Evolutionary conservation across 2,888 invertebrate genomes (phyloP).

Genomic region (Pheosia tremula): DNA sequence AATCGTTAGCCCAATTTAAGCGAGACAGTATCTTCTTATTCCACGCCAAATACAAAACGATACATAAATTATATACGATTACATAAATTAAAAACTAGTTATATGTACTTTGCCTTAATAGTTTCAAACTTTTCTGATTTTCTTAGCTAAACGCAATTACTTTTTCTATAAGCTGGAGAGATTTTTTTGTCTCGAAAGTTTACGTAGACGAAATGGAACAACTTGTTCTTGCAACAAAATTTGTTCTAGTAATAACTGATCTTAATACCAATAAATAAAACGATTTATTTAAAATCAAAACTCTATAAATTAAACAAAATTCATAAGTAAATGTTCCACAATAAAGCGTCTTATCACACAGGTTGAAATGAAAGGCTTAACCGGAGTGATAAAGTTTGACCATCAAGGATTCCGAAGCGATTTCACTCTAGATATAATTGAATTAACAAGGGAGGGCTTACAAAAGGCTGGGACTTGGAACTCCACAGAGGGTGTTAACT

Average conservation of each 20-base stretch:
- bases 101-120: neutral
- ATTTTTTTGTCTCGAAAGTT: neutral
- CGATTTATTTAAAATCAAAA: neutral
- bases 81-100: neutral
- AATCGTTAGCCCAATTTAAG: conserved; percentile 39
- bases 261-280: neutral
- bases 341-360: conserved; percentile 52
- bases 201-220: no score
- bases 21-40: conserved; percentile 23
- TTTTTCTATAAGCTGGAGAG: neutral
- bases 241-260: no score
- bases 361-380: conserved; percentile 97
- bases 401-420: conserved; percentile 96
- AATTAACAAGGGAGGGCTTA: conserved; percentile 92
- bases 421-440: conserved; percentile 96
- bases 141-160: neutral
- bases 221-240: no score
- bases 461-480: conserved; percentile 95
- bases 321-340: neutral
- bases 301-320: neutral
- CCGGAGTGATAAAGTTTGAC: conserved; percentile 97
- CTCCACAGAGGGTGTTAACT: conserved; percentile 94
- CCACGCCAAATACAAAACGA: neutral
- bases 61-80: no score
- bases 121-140: neutral